Base-by-base conservation (phyloP, 2,888 invertebrate genomes). In the Xestia rhomboidea region DNA sequence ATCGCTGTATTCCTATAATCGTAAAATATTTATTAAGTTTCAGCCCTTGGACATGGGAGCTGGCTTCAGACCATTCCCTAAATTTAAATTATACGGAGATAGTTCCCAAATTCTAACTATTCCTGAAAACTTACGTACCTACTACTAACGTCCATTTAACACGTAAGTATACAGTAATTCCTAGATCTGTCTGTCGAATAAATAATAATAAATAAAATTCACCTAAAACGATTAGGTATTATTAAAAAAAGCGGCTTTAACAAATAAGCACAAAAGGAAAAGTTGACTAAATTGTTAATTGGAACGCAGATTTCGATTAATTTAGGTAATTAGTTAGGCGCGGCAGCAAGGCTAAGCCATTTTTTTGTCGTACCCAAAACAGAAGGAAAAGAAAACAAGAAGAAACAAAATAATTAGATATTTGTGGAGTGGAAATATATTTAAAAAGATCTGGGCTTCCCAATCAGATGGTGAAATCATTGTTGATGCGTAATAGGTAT, bases 401-500 rank as follows among this genome's bases (percentile, higher is more conserved):
- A 49, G 18, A 10, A 21, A 8, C 41, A 13, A 30, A 62, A 49
- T 11, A 60, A 41, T 49, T 27, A 38, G 4, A 6, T 60, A 34
- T 51, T 79, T 63, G 30, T 73, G 15, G 15, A 72, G 62, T 38
- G 21, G 38, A 76, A 34, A 38, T 62, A 38, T 62, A n/a, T 76
- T 82, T 62, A 21, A 30, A 66, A 69, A 64, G 46, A 51, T 73
- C 46, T 34, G 41, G 44, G 15, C 27, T 75, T 57, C 83, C 24
- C 51, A 11, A 62, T 70, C 67, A 49, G 54, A 49, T 44, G 54
- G 62, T 79, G 64, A 71, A 79, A 54, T 83, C 79, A 83, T 83
- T 81, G 68, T 79, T 68, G 70, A 71, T 71, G 72, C 57, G 72
- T 83, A 79, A 68, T 66, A 41, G 41, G 41, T 64, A 73, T 79